Conservation (phyloP, 2,888 invertebrate species). For the Aspidiotus destructor region DNA sequence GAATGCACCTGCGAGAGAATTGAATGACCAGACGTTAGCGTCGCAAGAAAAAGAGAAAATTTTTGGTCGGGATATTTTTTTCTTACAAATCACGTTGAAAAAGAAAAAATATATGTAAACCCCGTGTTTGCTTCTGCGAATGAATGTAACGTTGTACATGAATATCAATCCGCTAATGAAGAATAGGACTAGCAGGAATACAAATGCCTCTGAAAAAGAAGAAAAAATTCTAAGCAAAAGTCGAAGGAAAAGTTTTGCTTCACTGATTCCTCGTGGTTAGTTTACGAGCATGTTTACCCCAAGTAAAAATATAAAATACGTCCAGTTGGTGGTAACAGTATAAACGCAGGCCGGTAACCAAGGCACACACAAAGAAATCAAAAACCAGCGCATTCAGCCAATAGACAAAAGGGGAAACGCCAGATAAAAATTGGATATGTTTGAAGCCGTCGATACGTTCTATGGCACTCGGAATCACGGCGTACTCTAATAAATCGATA, state of each 20-base stretch:
- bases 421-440: neutral
- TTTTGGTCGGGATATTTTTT: neutral
- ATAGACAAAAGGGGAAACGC: neutral
- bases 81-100: neutral
- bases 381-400: neutral
- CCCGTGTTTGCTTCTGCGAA: neutral
- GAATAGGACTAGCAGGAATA: neutral
- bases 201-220: too few species aligned
- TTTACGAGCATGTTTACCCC: too few species aligned
- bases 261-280: too few species aligned
- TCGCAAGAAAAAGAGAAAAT: neutral
- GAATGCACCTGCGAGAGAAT: neutral
- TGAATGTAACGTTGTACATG: neutral
- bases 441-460: slow-evolving; percentile 2
- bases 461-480: neutral
- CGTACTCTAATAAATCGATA: neutral
- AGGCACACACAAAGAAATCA: neutral
- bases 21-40: too few species aligned
- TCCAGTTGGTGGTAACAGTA: too few species aligned
- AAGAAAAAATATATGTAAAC: neutral
- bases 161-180: neutral
- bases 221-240: too few species aligned
- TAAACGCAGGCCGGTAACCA: too few species aligned
- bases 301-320: too few species aligned
- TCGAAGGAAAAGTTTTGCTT: too few species aligned